Evolutionary conservation across 1,140 invertebrate genomes (phyloP), one percentile per base, ranked within the genome.

Genomic region (Latrodectus geometricus): DNA sequence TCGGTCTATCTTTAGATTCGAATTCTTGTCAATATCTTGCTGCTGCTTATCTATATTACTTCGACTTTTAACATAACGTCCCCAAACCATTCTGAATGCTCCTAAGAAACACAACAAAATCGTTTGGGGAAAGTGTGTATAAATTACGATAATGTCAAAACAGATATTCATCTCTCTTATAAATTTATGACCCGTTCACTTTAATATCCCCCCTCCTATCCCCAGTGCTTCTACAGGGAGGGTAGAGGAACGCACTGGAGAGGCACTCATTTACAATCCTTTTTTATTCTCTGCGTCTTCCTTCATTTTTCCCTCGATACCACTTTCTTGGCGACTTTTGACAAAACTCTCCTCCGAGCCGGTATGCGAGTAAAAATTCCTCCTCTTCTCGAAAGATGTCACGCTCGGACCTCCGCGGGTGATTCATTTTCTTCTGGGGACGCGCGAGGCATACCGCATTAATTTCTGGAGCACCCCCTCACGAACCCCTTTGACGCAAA

Each of bases 301-400:
- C 54, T 61, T 61, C 54, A 61, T 11, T 61, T 61, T 17, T 61
- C 54, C 54, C 35, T 35, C 35, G 35, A 35, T 35, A 35, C 35
- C 35, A 35, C 35, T 35, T 35, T 35, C 35, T 61, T 61, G 54
- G 54, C 54, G 54, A 61, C 54, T 61, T 35, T 61, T 17, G 54
- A 61, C 54, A 61, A 61, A 61, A 61, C 17, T 61, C 54, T 61
- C 54, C 54, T 76, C 23, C 50, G 50, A 21, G 50, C 54, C 23
- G 48, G 52, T 12, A 8, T 12, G 9, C 21, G 73, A 50, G 50
- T 49, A 54, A 74, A 74, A 75, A 75, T 76, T 76, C 74, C 74
- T n/a, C 49, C n/a, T 49, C n/a, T 48, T 17, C 14, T 11, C 35
- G 12, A 11, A 76, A 54, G 23, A 21, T 76, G 52, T 76, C 17